Evolutionary conservation across 1,140 invertebrate species (phyloP).

Genomic region (Neotoxoptera formosana): DNA sequence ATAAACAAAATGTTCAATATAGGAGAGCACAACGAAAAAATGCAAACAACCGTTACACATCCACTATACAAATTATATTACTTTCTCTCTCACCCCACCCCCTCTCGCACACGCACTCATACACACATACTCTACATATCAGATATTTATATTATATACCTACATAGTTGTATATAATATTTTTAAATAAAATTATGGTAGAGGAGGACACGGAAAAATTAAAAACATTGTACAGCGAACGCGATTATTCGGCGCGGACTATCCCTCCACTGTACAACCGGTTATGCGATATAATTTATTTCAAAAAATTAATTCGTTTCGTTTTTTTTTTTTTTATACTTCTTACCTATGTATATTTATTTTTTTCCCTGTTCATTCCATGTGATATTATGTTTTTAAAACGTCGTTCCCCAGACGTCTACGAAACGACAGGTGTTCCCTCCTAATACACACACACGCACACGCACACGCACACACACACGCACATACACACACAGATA

Average conservation of each 20-base stretch:
- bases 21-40: background rate
- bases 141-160: background rate
- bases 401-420: constrained; percentile 48
- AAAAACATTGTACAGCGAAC: constrained; percentile 25
- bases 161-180: background rate
- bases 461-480: background rate
- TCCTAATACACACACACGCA: constrained; percentile 21
- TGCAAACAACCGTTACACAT: background rate
- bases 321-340: constrained; percentile 39
- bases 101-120: background rate
- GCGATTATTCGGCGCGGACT: constrained; percentile 42
- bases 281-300: constrained; percentile 54
- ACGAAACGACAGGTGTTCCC: constrained; percentile 47
- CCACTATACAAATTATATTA: background rate
- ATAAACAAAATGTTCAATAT: background rate
- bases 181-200: background rate
- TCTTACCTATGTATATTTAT: background rate
- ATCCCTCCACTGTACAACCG: constrained; percentile 22
- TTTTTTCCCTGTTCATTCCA: constrained; percentile 33
- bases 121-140: background rate
- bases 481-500: background rate
- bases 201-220: constrained; percentile 20
- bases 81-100: background rate
- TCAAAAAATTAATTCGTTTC: constrained; percentile 53
- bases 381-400: constrained; percentile 50